Evolutionary conservation across 2,113 vertebrate species (phyloP), one percentile per base, ranked within the genome.

Genomic region (Coregonus clupeaformis): DNA sequence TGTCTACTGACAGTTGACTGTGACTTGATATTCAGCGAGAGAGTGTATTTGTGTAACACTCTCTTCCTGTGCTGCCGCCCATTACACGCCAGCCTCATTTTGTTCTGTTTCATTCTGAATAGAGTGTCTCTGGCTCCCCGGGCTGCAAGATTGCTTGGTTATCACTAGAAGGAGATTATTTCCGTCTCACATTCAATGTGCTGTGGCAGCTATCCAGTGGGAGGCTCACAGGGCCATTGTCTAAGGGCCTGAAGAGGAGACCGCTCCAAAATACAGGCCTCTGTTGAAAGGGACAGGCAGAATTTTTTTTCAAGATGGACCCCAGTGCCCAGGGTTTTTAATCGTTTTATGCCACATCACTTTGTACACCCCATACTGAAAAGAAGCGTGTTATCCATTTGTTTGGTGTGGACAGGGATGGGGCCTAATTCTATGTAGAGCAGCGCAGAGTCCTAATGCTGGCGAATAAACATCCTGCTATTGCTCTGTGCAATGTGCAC

Each of bases 161-260:
- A 86, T 89, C 85, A 83, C 79, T 65, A 27, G 72, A 32, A 89
- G 80, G 80, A 86, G 88, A 90, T 89, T 88, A 88, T 88, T 88
- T 82, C 75, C 36, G 36, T 83, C 82, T 87, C 78, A 68, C 76
- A 75, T 82, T 75, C 73, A 71, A 79, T 68, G 49, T 66, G 68
- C 42, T 32, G 25, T 89, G 87, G 87, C 88, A 87, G 87, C 80
- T 78, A 78, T 83, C 82, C 86, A 87, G 83, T 24, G 78, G 65
- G 75, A 72, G 64, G 74, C 82, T 82, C 57, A n/a, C 64, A 45
- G 72, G 84, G 71, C 81, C 80, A 81, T 86, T 90, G 85, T 90
- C 77, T 81, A 52, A 73, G 63, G 75, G 75, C 82, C 45, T 22
- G 9, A 71, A 57, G 76, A 82, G 73, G 80, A 76, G 77, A 83